Evolutionary conservation across 2,888 invertebrate genomes (phyloP), one percentile per base, ranked within the genome.

Genomic region (Chirona hameri): DNA sequence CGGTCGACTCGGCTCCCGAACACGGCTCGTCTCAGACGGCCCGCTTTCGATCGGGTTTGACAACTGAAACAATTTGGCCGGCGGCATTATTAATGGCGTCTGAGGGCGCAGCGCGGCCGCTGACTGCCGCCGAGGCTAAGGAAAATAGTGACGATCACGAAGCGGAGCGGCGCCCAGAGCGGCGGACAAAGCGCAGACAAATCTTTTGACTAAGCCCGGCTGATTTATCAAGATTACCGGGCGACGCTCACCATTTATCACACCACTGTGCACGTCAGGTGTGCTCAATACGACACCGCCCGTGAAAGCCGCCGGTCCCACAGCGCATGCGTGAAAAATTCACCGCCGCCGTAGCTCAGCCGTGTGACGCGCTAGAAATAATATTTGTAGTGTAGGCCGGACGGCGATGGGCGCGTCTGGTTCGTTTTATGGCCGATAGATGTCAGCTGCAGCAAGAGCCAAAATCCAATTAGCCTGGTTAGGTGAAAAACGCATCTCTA

Each of bases 111-210:
- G 18, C 76, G 39, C 39, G 2, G 39, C 21, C 60, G 15, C 15
- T 18, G 31, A 29, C 65, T 14, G n/a, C 27, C 27, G n/a, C 31
- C 31, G 14, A 31, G 21, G 76, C 76, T 76, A 76, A 76, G 12
- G 76, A 76, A 76, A 76, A 76, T 76, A 76, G 14, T 76, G 76
- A 21, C 39, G 15, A 76, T 76, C 76, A 76, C 76, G 76, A 57
- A 21, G 76, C 21, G 9, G 76, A 21, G 12, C 21, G 72, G 72
- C 24, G n/a, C n/a, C n/a, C n/a, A n/a, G n/a, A n/a, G 31, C 10
- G 21, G 7, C 39, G 7, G 76, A 76, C 76, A 76, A 76, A 76
- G 76, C 76, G 76, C 21, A 2, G 76, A 76, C 76, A 76, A 76
- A 39, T 76, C 76, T 76, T 39, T 39, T 39, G 39, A 76, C 76